Conservation (phyloP, 2,888 invertebrate genomes). For the Cryptus viduatorius region DNA sequence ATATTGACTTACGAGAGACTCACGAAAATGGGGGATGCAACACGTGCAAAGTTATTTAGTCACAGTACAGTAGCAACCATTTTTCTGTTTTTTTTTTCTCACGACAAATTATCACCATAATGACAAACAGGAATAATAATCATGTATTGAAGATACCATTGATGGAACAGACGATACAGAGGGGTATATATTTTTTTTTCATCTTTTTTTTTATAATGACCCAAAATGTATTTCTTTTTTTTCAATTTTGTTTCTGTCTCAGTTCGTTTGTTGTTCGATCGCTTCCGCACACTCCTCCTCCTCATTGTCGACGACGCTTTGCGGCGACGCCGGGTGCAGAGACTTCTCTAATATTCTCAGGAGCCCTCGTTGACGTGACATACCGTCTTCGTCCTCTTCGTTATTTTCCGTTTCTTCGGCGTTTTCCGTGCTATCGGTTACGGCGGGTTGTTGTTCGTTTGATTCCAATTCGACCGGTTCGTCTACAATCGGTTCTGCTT, state of each 20-base stretch:
- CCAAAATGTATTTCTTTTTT: conserved; percentile 18
- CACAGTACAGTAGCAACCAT: conserved; percentile 37
- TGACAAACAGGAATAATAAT: conserved; percentile 51
- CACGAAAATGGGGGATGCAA: conserved; percentile 33
- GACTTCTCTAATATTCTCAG: conserved; percentile 67
- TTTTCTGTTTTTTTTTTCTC: conserved; percentile 6
- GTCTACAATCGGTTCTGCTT: conserved; percentile 51
- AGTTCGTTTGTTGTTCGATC: conserved; percentile 60
- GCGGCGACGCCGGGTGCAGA: conserved; percentile 54
- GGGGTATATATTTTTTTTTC: conserved; percentile 27
- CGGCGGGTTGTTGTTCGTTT: conserved; percentile 34
- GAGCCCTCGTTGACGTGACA: conserved; percentile 71
- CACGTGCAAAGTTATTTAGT: conserved; percentile 53
- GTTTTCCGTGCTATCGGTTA: conserved; percentile 57
- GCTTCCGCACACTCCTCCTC: conserved; percentile 42
- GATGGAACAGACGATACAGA: conserved; percentile 59
- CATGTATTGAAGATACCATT: conserved; percentile 62
- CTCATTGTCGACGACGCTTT: conserved; percentile 51
- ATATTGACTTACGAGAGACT: conserved; percentile 64
- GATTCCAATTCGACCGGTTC: conserved; percentile 40
- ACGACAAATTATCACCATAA: conserved; percentile 46
- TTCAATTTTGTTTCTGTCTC: conserved; percentile 41
- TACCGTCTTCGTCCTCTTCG: conserved; percentile 72
- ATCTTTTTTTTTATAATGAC: conserved; percentile 23
- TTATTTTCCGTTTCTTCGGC: conserved; percentile 70